phyloP scores from a whole-genome alignment of 2,113 vertebrate species.

The Ptilorrhoa leucosticta region DNA sequence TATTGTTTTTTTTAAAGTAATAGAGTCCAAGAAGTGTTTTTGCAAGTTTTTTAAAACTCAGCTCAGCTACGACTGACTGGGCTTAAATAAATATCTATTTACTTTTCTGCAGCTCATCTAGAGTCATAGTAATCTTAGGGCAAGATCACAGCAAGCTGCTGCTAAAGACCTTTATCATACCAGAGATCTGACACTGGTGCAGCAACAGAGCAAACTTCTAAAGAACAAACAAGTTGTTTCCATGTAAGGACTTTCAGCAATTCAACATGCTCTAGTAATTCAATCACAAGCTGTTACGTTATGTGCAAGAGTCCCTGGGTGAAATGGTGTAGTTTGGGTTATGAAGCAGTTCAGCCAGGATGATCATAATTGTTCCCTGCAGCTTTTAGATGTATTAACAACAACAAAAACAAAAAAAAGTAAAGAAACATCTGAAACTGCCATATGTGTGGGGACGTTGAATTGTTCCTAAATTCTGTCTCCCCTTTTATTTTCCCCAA shows the following conservation, averaged over 20 bases:
- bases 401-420: not conserved
- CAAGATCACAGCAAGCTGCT: not conserved
- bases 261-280: constrained; percentile 54
- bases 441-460: not conserved
- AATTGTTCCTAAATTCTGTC: not conserved
- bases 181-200: not conserved
- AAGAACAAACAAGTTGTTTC: constrained; percentile 10
- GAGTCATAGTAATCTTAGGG: not conserved
- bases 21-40: not conserved
- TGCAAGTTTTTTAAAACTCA: constrained; percentile 17
- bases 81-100: not conserved
- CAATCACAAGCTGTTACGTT: constrained; percentile 20
- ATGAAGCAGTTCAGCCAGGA: constrained; percentile 38
- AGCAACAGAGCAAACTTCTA: not conserved
- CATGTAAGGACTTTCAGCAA: not conserved
- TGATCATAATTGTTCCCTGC: constrained; percentile 40
- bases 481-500: not conserved
- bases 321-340: constrained; percentile 21
- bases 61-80: not conserved
- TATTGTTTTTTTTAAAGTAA: not conserved
- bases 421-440: not conserved
- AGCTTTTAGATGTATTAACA: constrained; percentile 3
- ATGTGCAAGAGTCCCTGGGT: constrained; percentile 25
- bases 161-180: not conserved
- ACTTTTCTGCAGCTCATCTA: not conserved